Percentiles rank a stretch among this genome's conserved stretches.
These are phyloP conservation scores for Rotaria macrura DNA, from an alignment of 2,888 invertebrate genomes.

Conservation along the genomic window DNA sequence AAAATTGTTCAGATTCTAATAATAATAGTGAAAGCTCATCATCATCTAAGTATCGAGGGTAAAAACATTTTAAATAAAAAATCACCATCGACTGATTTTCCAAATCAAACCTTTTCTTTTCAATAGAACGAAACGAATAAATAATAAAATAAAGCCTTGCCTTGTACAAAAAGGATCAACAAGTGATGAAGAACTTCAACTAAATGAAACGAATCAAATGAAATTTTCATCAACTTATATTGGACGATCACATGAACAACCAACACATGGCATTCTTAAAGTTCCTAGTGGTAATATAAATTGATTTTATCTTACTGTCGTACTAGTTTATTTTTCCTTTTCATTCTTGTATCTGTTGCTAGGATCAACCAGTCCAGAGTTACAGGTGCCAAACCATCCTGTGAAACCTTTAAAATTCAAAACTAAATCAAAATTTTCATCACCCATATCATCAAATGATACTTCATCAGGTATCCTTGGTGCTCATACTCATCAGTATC, in stretches of 20 bases:
- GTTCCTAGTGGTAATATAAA: not conserved
- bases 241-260: not conserved
- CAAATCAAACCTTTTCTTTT: not conserved
- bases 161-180: not conserved
- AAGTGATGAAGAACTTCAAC: not conserved
- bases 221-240: not conserved
- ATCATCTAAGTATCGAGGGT: not conserved
- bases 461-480: not conserved
- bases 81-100: not conserved
- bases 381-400: not conserved
- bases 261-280: conserved; percentile 17
- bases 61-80: not conserved
- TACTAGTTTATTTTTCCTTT: no score
- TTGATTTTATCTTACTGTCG: no score
- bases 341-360: not conserved
- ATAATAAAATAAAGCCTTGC: conserved; percentile 10
- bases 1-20: not conserved
- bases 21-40: not conserved
- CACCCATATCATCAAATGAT: not conserved
- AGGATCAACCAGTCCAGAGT: conserved; percentile 11
- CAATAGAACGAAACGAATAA: not conserved
- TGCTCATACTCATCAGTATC: not conserved
- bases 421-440: conserved; percentile 4
- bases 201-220: not conserved
- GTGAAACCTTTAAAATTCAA: not conserved